phyloP scores from a whole-genome alignment of 2,888 invertebrate genomes.

The Pollenia griseotomentosa region DNA sequence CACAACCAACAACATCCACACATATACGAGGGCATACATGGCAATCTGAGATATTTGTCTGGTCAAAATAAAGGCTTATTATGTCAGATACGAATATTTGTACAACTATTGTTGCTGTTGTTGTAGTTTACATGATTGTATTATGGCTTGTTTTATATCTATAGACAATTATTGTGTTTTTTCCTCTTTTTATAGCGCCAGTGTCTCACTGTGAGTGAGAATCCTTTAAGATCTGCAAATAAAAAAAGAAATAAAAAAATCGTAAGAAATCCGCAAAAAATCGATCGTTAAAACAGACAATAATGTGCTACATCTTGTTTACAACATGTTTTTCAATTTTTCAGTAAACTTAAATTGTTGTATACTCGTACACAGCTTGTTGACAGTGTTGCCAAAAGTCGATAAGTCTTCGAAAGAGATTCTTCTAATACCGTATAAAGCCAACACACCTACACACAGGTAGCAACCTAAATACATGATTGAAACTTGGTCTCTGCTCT shows the following conservation, averaged over 20 bases:
- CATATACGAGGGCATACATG: constrained; percentile 9
- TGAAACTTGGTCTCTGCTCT: too few relatives aligned
- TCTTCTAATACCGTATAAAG: too few relatives aligned
- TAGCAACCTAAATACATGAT: too few relatives aligned
- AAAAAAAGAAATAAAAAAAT: constrained; percentile 46
- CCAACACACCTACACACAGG: too few relatives aligned
- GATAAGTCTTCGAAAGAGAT: background rate
- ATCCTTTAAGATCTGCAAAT: constrained; percentile 67
- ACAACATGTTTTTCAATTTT: constrained; percentile 79
- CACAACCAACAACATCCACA: background rate
- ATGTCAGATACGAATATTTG: constrained; percentile 68
- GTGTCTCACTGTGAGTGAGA: constrained; percentile 69
- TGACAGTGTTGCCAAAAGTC: constrained; percentile 55
- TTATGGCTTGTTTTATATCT: constrained; percentile 66
- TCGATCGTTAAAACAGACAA: constrained; percentile 73
- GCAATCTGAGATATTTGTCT: constrained; percentile 73
- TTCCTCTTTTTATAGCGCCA: constrained; percentile 69
- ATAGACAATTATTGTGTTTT: constrained; percentile 70
- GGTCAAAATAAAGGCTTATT: constrained; percentile 64
- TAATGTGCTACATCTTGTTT: constrained; percentile 79
- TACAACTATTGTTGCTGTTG: constrained; percentile 52
- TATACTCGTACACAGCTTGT: constrained; percentile 2
- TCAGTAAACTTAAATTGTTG: constrained; percentile 67
- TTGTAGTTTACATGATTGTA: constrained; percentile 60
- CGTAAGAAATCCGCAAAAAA: constrained; percentile 38